A percentile compares a stretch with the other conserved stretches of the same genome.
Conservation (phyloP, 2,113 vertebrate genomes). For the Oreochromis tanganicae region DNA sequence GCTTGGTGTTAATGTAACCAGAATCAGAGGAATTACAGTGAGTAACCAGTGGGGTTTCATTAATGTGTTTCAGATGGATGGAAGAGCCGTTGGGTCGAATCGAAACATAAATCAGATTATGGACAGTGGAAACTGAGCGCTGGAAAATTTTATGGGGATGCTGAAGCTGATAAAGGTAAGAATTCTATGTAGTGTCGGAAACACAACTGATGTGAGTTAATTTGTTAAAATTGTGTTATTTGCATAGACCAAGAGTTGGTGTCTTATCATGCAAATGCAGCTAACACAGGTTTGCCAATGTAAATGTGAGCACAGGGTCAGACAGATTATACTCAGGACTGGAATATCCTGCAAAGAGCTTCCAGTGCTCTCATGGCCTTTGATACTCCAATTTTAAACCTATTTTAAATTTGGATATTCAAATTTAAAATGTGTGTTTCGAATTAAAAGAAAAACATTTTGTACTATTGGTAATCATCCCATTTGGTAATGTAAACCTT, state of each 20-base stretch:
- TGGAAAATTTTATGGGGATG: slow-evolving; percentile 87
- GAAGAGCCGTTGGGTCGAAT: slow-evolving; percentile 81
- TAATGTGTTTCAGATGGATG: slow-evolving; percentile 69
- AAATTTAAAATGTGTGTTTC: neutral
- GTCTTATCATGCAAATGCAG: neutral
- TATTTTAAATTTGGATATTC: neutral
- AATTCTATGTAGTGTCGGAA: neutral
- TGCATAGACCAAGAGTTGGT: neutral
- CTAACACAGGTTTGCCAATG: neutral
- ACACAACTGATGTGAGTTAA: neutral
- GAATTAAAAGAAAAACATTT: accelerated
- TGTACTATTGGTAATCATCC: neutral
- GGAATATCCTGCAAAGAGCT: neutral
- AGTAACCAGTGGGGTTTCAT: neutral
- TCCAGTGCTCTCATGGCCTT: neutral
- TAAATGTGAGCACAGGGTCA: neutral
- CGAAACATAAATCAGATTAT: slow-evolving; percentile 87
- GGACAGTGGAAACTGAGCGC: slow-evolving; percentile 81
- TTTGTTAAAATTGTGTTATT: neutral
- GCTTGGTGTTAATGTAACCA: neutral
- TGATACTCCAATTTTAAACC: neutral
- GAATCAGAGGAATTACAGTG: neutral
- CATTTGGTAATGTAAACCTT: neutral
- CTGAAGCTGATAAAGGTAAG: slow-evolving; percentile 87
- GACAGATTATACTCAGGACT: neutral